These are phyloP conservation scores for Saxidomus purpurata DNA, from an alignment of 1,140 invertebrate species.

Conservation along the genomic window DNA sequence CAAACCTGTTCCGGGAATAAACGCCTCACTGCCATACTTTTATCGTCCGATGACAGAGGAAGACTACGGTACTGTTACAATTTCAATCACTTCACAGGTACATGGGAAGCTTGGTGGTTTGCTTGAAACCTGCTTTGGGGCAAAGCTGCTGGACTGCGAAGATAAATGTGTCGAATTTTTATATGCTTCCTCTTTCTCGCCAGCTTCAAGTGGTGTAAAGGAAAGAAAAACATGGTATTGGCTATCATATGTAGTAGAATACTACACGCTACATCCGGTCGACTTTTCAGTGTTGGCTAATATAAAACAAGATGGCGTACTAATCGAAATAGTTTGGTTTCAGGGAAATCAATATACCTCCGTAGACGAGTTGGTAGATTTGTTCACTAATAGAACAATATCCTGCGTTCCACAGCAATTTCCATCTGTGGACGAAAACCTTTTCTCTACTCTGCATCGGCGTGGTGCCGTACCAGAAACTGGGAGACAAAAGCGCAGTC, in stretches of 20 bases:
- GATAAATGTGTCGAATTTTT: constrained; percentile 67
- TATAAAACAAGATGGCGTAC: constrained; percentile 57
- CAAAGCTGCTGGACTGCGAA: constrained; percentile 67
- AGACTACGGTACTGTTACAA: constrained; percentile 54
- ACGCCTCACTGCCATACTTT: constrained; percentile 67
- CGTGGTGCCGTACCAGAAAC: constrained; percentile 40
- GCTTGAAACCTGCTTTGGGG: constrained; percentile 67
- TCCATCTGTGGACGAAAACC: not conserved
- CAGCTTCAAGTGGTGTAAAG: constrained; percentile 60
- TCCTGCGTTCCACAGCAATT: constrained; percentile 30
- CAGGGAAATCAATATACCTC: too few relatives aligned
- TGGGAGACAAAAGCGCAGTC: constrained; percentile 44
- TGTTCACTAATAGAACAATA: constrained; percentile 49
- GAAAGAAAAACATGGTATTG: constrained; percentile 73
- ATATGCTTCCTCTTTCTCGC: constrained; percentile 66
- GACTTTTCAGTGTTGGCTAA: constrained; percentile 74
- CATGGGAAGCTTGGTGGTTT: constrained; percentile 63
- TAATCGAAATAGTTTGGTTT: too few relatives aligned
- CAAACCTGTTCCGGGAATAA: constrained; percentile 60
- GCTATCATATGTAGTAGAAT: constrained; percentile 68
- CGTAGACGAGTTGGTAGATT: constrained; percentile 51
- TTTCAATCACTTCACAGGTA: constrained; percentile 43
- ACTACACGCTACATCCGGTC: constrained; percentile 73
- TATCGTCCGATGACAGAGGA: constrained; percentile 67
- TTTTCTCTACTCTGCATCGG: constrained; percentile 12